These are phyloP conservation scores for Neomorphus geoffroyi DNA, from an alignment of 2,797 vertebrate genomes.

Conservation along the genomic window DNA sequence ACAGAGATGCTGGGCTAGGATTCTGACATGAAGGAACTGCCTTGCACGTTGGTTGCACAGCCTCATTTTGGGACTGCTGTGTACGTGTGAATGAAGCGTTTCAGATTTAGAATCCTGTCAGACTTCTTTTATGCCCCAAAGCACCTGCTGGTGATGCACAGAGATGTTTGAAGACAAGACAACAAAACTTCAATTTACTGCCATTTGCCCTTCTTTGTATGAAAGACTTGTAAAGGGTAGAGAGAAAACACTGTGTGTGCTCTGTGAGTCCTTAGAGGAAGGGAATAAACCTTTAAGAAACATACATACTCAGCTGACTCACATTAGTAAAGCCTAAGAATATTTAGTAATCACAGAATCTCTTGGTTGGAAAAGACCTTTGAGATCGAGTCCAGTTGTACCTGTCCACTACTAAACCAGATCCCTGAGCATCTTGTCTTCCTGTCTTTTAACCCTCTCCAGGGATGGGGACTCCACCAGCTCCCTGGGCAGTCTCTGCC, in stretches of 20 bases:
- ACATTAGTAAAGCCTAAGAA: background rate
- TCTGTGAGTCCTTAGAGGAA: background rate
- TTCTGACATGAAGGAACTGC: constrained; percentile 9
- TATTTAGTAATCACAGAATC: background rate
- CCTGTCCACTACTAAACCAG: no score
- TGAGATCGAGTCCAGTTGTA: no score
- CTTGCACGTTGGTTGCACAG: constrained; percentile 7
- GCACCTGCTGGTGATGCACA: background rate
- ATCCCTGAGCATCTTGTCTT: no score
- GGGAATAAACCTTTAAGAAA: background rate
- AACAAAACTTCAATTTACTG: background rate
- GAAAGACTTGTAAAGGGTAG: background rate
- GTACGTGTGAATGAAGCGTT: background rate
- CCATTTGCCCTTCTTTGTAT: background rate
- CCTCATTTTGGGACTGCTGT: background rate
- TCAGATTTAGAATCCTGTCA: constrained; percentile 25
- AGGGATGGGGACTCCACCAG: no score
- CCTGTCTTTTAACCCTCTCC: no score
- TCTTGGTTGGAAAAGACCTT: no score
- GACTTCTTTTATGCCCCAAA: background rate
- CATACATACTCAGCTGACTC: background rate
- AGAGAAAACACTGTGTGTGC: background rate
- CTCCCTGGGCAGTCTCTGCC: no score
- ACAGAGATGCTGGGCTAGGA: constrained; percentile 32
- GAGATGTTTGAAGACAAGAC: background rate